phyloP scores from a whole-genome alignment of 2,113 vertebrate genomes.

The Cromileptes altivelis region DNA sequence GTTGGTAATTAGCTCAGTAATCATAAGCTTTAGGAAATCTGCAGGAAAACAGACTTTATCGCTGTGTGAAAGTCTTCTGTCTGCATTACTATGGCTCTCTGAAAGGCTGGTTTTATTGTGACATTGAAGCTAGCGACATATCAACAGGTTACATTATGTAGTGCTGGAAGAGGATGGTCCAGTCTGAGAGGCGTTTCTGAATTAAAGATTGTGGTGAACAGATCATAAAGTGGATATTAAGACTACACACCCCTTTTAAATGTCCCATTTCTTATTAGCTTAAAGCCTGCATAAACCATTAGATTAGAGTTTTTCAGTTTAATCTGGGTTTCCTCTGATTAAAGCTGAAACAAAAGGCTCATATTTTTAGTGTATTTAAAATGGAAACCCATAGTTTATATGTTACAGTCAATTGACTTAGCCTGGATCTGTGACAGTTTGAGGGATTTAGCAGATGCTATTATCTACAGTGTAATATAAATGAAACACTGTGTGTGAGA shows the following conservation, averaged over 20 bases:
- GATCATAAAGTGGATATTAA: constrained; percentile 18
- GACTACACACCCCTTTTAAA: constrained; percentile 14
- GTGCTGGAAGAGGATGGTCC: neutral
- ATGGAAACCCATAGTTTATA: constrained; percentile 18
- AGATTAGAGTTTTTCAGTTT: neutral
- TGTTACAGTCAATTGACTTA: neutral
- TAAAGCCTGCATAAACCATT: constrained; percentile 15
- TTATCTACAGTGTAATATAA: constrained; percentile 21
- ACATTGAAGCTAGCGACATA: constrained; percentile 16
- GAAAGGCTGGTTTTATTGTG: constrained; percentile 42
- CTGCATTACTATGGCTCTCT: constrained; percentile 22
- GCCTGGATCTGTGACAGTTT: neutral
- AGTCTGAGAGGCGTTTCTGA: neutral
- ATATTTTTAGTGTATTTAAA: constrained; percentile 26
- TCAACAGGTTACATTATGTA: constrained; percentile 7
- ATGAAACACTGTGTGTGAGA: constrained; percentile 2
- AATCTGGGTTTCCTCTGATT: constrained; percentile 39
- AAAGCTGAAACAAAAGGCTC: constrained; percentile 31
- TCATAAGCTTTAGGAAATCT: constrained; percentile 82
- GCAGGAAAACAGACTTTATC: constrained; percentile 75
- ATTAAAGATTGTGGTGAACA: constrained; percentile 4
- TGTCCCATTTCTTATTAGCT: neutral
- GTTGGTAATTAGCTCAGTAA: constrained; percentile 83
- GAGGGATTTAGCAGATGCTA: constrained; percentile 21
- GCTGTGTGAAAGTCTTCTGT: constrained; percentile 67